Conservation (phyloP, 2,888 invertebrate genomes). For the Eilema sororculum region DNA sequence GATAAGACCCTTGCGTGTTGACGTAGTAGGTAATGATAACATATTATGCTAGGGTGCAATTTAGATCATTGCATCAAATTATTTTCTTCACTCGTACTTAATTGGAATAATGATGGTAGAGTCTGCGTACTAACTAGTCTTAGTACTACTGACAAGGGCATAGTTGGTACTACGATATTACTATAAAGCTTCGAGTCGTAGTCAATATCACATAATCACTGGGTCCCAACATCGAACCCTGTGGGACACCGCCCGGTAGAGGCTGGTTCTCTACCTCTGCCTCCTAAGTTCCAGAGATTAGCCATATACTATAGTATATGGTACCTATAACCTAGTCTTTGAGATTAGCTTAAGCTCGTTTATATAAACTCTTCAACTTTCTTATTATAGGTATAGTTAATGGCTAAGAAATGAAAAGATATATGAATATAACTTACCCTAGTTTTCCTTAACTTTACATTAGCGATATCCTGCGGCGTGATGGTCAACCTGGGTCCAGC, state of each 20-base stretch:
- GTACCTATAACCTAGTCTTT: too few relatives aligned
- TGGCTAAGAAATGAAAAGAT: neutral
- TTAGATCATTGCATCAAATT: neutral
- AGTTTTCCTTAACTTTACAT: conserved; percentile 79
- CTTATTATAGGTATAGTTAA: too few relatives aligned
- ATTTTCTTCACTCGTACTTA: neutral
- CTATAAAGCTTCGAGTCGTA: neutral
- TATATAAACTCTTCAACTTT: too few relatives aligned
- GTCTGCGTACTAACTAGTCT: too few relatives aligned
- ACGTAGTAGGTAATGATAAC: neutral
- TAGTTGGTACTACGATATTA: neutral
- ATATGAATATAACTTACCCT: conserved; percentile 60
- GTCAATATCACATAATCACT: neutral
- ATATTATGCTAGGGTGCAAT: neutral
- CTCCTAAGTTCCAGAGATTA: too few relatives aligned
- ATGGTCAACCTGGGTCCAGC: conserved; percentile 74
- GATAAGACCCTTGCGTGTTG: neutral
- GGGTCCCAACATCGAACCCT: neutral
- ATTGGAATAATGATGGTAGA: neutral
- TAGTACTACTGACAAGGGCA: too few relatives aligned
- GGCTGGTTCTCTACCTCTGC: too few relatives aligned
- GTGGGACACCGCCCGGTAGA: neutral
- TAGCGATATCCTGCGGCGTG: conserved; percentile 82
- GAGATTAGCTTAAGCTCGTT: too few relatives aligned
- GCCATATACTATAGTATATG: too few relatives aligned